Percentiles rank a stretch among this genome's conserved stretches.
Conservation (phyloP, 1,140 invertebrate species). For the Trissolcus basalis region DNA sequence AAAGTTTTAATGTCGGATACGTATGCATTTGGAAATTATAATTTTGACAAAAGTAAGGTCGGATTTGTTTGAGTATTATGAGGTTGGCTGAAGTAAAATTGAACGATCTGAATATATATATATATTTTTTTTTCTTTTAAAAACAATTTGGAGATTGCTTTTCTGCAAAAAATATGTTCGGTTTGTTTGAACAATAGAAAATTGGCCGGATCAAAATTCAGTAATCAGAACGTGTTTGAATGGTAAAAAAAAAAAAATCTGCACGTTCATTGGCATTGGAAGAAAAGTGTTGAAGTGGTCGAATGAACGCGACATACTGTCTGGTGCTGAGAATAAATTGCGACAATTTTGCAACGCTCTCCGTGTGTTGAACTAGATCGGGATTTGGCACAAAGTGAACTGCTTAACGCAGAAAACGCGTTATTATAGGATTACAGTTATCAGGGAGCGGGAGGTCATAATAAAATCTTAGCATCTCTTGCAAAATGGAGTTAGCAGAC, state of each 20-base stretch:
- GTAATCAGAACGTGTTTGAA: neutral
- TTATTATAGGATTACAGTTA: slow-evolving; percentile 54
- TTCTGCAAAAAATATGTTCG: too few relatives aligned
- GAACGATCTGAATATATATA: too few relatives aligned
- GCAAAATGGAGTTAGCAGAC: slow-evolving; percentile 45
- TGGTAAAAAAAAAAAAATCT: neutral
- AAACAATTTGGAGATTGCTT: too few relatives aligned
- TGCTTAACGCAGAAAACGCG: slow-evolving; percentile 49
- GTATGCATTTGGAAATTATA: too few relatives aligned
- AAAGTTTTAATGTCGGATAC: too few relatives aligned
- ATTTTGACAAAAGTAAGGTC: too few relatives aligned
- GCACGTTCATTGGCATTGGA: neutral
- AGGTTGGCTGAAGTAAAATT: too few relatives aligned
- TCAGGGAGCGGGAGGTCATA: slow-evolving; percentile 53
- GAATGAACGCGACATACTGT: slow-evolving; percentile 50
- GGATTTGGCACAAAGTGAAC: slow-evolving; percentile 47
- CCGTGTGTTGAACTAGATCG: slow-evolving; percentile 46
- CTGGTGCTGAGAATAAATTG: slow-evolving; percentile 54
- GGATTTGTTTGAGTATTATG: too few relatives aligned
- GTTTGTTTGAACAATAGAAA: too few relatives aligned
- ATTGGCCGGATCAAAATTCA: too few relatives aligned
- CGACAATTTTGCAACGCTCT: slow-evolving; percentile 50
- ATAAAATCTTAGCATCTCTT: slow-evolving; percentile 56
- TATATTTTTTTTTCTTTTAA: too few relatives aligned
- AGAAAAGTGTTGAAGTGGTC: slow-evolving; percentile 15